Evolutionary conservation across 2,113 vertebrate genomes (phyloP).

Genomic region (Apaloderma vittatum): DNA sequence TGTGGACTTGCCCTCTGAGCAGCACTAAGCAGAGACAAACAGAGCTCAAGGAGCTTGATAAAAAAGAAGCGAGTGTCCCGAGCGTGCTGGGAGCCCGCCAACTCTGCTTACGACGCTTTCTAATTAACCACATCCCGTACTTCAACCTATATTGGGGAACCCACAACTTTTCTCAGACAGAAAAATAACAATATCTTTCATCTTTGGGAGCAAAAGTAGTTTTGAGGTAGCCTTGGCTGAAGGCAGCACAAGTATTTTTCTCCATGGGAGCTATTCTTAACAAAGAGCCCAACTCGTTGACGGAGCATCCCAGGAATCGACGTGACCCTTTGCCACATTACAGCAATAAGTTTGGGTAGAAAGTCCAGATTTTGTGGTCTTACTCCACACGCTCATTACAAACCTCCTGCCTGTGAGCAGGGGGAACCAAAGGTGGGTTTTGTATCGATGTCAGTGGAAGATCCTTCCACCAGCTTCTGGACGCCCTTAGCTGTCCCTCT

Average conservation of each 20-base stretch:
- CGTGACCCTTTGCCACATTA: rapidly evolving
- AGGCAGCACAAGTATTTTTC: background rate
- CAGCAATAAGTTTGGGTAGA: background rate
- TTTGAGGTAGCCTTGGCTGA: background rate
- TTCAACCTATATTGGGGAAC: background rate
- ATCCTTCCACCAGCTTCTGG: background rate
- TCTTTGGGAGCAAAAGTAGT: background rate
- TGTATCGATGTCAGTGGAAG: rapidly evolving
- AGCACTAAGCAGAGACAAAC: background rate
- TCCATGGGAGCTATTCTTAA: background rate
- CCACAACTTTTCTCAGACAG: background rate
- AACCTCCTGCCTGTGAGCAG: background rate
- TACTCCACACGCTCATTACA: rapidly evolving
- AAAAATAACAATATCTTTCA: background rate
- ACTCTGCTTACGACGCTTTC: rapidly evolving
- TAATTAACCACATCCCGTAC: background rate
- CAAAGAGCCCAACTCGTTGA: background rate
- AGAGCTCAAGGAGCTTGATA: background rate
- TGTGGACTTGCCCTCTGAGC: background rate
- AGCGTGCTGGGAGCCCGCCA: no score
- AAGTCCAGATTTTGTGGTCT: background rate
- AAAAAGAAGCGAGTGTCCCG: background rate
- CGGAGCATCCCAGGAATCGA: rapidly evolving
- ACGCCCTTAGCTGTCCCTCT: background rate
- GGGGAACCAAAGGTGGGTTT: background rate